A percentile compares a stretch with the other conserved stretches of the same genome.
Evolutionary conservation across 2,888 invertebrate genomes (phyloP).

Genomic region (Caenorhabditis sp.): DNA sequence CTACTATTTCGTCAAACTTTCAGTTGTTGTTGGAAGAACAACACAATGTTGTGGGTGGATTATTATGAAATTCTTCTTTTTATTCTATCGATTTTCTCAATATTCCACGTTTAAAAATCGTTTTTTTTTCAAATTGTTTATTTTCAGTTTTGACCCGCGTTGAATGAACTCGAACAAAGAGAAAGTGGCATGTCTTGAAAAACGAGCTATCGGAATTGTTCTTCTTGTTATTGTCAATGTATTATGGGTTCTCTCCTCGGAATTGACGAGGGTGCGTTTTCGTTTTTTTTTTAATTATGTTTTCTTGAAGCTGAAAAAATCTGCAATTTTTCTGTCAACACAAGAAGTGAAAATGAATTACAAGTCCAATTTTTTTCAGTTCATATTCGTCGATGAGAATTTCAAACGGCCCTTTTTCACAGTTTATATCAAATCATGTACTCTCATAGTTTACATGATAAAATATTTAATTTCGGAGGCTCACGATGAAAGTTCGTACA

Average conservation of each 20-base stretch:
- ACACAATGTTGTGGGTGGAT: not conserved
- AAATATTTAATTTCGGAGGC: conserved; percentile 74
- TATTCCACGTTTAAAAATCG: not conserved
- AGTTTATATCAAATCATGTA: conserved; percentile 91
- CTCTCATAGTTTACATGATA: conserved; percentile 89
- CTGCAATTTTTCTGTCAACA: not conserved
- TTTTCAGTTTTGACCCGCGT: conserved; percentile 1
- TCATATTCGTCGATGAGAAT: conserved; percentile 78
- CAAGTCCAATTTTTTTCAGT: conserved; percentile 76
- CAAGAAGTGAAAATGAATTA: not conserved
- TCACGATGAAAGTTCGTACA: conserved; percentile 23
- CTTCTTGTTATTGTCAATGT: conserved; percentile 89
- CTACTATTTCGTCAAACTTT: not conserved
- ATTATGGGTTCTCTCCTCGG: conserved; percentile 93
- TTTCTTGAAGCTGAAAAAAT: not conserved
- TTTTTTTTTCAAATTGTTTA: not conserved
- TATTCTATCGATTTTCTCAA: not conserved
- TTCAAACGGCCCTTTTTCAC: conserved; percentile 93
- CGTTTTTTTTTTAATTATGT: not conserved
- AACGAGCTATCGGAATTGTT: conserved; percentile 79
- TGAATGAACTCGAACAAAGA: conserved; percentile 27
- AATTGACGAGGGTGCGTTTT: conserved; percentile 84
- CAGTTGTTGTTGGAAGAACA: not conserved
- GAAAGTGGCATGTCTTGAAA: conserved; percentile 33
- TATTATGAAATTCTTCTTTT: not conserved